A percentile compares a stretch with the other conserved stretches of the same genome.
Conservation (phyloP, 1,140 invertebrate genomes). For the Diachasmimorpha longicaudata region DNA sequence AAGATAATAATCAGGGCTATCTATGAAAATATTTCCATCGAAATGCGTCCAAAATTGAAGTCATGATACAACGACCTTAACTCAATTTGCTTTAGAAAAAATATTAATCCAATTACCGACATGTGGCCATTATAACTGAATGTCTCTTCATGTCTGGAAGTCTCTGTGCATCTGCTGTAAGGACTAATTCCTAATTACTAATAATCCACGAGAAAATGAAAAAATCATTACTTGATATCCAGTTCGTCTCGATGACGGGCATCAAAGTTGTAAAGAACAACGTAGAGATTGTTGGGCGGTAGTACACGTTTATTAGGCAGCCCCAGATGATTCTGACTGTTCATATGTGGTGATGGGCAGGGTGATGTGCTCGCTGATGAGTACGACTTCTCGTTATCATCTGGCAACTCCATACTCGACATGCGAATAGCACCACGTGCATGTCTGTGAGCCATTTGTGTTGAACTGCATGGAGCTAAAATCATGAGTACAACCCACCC, state of each 20-base stretch:
- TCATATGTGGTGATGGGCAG: slow-evolving; percentile 80
- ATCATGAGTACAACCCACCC: background rate
- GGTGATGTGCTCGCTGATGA: slow-evolving; percentile 91
- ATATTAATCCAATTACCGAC: too few relatives aligned
- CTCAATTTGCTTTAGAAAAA: too few relatives aligned
- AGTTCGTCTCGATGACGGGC: slow-evolving; percentile 92
- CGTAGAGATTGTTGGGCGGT: slow-evolving; percentile 90
- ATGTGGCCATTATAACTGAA: too few relatives aligned
- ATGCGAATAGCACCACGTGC: slow-evolving; percentile 76
- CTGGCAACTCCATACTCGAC: slow-evolving; percentile 90
- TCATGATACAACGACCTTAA: too few relatives aligned
- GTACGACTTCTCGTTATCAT: slow-evolving; percentile 89
- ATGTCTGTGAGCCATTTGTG: slow-evolving; percentile 59
- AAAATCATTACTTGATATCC: slow-evolving; percentile 78
- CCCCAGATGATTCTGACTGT: slow-evolving; percentile 57
- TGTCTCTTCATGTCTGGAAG: too few relatives aligned
- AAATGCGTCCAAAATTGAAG: too few relatives aligned
- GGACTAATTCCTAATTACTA: too few relatives aligned
- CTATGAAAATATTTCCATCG: too few relatives aligned
- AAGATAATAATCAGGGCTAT: too few relatives aligned
- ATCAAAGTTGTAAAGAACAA: slow-evolving; percentile 94
- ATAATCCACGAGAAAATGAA: background rate
- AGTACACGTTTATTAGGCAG: slow-evolving; percentile 62
- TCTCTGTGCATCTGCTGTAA: too few relatives aligned
- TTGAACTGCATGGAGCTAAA: slow-evolving; percentile 84